Conservation (phyloP, 2,888 invertebrate species). For the Conops quadrifasciatus region DNA sequence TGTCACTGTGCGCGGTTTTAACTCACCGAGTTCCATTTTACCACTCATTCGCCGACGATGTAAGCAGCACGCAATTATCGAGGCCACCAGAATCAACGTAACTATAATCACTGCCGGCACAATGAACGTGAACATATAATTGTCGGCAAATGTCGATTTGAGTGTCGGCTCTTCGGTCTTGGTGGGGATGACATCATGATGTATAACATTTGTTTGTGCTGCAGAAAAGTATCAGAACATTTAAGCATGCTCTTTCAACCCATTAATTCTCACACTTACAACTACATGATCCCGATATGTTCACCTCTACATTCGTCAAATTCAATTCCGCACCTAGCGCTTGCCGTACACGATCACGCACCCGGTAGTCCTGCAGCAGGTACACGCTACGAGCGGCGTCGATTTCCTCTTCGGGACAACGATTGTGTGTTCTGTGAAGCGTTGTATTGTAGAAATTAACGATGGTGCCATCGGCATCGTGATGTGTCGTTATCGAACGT, state of each 20-base stretch:
- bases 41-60: conserved; percentile 86
- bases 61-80: conserved; percentile 86
- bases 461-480: conserved; percentile 71
- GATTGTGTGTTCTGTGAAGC: conserved; percentile 57
- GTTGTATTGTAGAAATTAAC: conserved; percentile 85
- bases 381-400: conserved; percentile 76
- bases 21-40: conserved; percentile 77
- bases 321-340: conserved; percentile 73
- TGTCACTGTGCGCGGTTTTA: background rate
- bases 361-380: conserved; percentile 71
- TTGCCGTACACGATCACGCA: conserved; percentile 67
- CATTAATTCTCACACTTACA: conserved; percentile 59
- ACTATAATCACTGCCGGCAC: conserved; percentile 89
- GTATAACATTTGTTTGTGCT: conserved; percentile 55
- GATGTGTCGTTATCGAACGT: conserved; percentile 69
- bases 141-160: conserved; percentile 68
- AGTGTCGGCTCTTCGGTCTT: conserved; percentile 60
- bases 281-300: conserved; percentile 68
- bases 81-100: conserved; percentile 86
- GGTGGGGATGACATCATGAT: conserved; percentile 57
- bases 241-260: background rate
- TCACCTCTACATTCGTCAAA: conserved; percentile 67
- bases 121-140: conserved; percentile 83
- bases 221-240: background rate
- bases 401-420: conserved; percentile 83